Evolutionary conservation across 2,888 invertebrate genomes (phyloP).

Genomic region (Leptura quadrifasciata): DNA sequence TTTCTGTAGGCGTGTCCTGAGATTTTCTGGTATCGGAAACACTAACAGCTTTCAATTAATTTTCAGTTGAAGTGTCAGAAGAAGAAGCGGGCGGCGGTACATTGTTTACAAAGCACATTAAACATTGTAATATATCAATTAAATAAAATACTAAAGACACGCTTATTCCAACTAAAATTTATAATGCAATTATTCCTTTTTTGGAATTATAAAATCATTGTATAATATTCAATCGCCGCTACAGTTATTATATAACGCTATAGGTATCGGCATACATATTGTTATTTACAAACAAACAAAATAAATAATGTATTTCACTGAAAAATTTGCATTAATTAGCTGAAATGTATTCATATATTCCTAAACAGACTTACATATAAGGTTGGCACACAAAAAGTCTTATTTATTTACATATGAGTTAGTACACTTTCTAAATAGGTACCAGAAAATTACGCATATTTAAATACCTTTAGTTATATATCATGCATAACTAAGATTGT

Average conservation of each 20-base stretch:
- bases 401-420: background rate
- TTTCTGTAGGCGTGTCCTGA: too few relatives aligned
- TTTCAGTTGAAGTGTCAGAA: too few relatives aligned
- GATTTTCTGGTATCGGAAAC: too few relatives aligned
- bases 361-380: background rate
- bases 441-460: background rate
- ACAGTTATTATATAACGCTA: background rate
- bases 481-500: background rate
- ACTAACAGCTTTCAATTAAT: too few relatives aligned
- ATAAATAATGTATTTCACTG: background rate
- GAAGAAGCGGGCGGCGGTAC: background rate
- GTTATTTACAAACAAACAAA: constrained; percentile 13
- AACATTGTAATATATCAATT: background rate
- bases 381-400: background rate
- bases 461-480: background rate
- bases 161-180: background rate
- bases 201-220: constrained; percentile 11
- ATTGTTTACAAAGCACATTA: background rate
- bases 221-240: background rate
- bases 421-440: background rate
- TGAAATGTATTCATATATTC: constrained; percentile 9
- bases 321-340: constrained; percentile 6
- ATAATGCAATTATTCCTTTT: constrained; percentile 2
- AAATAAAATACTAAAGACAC: background rate
- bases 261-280: background rate